Evolutionary conservation across 2,113 vertebrate species (phyloP), one percentile per base, ranked within the genome.

Genomic region (Leucosticte australis): DNA sequence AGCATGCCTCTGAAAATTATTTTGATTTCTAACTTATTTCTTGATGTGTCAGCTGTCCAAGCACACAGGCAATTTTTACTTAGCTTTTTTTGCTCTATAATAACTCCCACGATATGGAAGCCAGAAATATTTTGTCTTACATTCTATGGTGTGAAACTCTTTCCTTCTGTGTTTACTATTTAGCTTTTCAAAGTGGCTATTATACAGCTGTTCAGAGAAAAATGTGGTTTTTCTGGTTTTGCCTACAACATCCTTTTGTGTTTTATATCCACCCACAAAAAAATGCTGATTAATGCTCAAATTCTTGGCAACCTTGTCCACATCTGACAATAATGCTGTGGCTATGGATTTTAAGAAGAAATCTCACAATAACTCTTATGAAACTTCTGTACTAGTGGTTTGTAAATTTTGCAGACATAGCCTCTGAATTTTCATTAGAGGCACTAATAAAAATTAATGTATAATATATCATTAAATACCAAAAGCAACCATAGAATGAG

Each of bases 71-170:
- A 92, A 83, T 82, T 95, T 94, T 92, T 81, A 85, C 77, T 87
- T 92, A 80, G 55, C 10, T 89, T 92, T 86, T 92, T 92, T 30
- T 87, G 23, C 16, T 89, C 30, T 77, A 63, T 96, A 96, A 96
- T 65, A 88, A 93, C 96, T 85, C 97, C 95, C 64, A 97, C 95
- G 91, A 86, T 79, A 97, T 90, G 83, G 88, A 97, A 91, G 93
- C 92, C 94, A 95, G 95, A 97, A 97, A 97, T 97, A 95, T 93
- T 97, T 95, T 96, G 82, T 68, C 87, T 83, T 92, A 69, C 44
- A 89, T 94, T 94, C 56, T 60, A 74, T 39, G 26, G 41, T 59
- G 26, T 76, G 80, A 96, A 94, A 92, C 24, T 15, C 21, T 83
- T 92, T 90, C 57, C 56, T 94, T 95, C 83, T 91, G 59, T 96